Conservation (phyloP, 2,888 invertebrate genomes). For the Sabatieria punctata region DNA sequence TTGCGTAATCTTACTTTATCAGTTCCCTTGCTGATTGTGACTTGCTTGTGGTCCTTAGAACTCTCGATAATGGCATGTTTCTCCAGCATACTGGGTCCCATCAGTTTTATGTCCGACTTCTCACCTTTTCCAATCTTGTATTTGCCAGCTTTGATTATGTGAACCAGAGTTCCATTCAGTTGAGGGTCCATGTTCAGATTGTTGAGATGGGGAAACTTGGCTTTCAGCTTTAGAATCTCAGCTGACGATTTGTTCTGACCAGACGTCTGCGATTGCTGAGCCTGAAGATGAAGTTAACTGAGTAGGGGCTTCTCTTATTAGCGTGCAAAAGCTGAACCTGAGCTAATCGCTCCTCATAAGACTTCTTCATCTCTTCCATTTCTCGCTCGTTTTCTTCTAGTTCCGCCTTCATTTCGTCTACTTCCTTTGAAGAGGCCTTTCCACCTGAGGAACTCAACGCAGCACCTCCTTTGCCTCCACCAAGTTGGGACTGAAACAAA, state of each 20-base stretch:
- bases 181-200: conserved; percentile 40
- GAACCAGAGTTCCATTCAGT: conserved; percentile 36
- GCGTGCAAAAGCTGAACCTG: too few relatives aligned
- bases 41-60: background rate
- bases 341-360: conserved; percentile 31
- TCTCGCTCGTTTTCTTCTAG: conserved; percentile 34
- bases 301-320: too few relatives aligned
- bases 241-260: conserved; percentile 12
- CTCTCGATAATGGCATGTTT: conserved; percentile 4
- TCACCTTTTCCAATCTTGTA: conserved; percentile 34
- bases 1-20: too few relatives aligned
- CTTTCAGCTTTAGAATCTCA: conserved; percentile 30
- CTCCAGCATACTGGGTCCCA: conserved; percentile 32
- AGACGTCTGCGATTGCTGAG: too few relatives aligned
- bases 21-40: background rate
- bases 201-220: conserved; percentile 35
- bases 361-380: conserved; percentile 36
- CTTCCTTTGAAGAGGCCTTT: background rate
- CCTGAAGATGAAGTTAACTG: too few relatives aligned
- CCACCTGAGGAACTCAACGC: conserved; percentile 15
- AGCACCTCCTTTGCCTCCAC: background rate
- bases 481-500: too few relatives aligned
- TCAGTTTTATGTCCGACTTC: conserved; percentile 31
- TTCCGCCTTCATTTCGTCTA: conserved; percentile 1
- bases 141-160: conserved; percentile 34